Percentiles rank a stretch among this genome's conserved stretches.
Conservation (phyloP, 2,888 invertebrate genomes). For the Isotomurus palustris region DNA sequence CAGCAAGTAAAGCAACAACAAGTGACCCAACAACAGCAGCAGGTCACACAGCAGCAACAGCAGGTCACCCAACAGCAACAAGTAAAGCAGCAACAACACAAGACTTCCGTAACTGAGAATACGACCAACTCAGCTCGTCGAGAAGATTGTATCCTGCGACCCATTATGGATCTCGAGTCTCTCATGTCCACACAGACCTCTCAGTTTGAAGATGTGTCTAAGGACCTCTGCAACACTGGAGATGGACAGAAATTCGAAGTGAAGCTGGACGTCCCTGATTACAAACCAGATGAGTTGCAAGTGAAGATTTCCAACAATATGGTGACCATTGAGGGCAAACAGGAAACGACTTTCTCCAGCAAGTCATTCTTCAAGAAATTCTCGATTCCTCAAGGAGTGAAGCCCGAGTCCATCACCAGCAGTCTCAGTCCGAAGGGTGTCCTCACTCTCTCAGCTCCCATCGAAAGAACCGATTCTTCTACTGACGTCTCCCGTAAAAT, state of each 20-base stretch:
- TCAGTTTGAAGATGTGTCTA: slow-evolving; percentile 1
- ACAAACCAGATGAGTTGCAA: slow-evolving; percentile 4
- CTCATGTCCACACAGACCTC: background rate
- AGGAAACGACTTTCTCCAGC: slow-evolving; percentile 3
- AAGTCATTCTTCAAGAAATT: slow-evolving; percentile 12
- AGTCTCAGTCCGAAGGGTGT: background rate
- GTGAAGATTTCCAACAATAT: slow-evolving; percentile 7
- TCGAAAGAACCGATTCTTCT: too few species aligned
- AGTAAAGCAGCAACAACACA: background rate
- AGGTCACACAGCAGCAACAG: background rate
- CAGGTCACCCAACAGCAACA: background rate
- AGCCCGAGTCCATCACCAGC: slow-evolving; percentile 2
- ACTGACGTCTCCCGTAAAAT: too few species aligned
- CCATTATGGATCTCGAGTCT: background rate
- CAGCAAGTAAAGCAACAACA: background rate
- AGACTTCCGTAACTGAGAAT: background rate
- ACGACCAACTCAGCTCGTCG: background rate
- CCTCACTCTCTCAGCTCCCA: background rate
- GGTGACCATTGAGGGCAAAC: slow-evolving; percentile 13
- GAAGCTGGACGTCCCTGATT: slow-evolving; percentile 7
- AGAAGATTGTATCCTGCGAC: background rate
- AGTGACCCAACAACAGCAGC: background rate
- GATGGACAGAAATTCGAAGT: slow-evolving; percentile 7
- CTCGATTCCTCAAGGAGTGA: slow-evolving; percentile 5
- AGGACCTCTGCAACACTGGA: background rate